These are phyloP conservation scores for Epinephelus coioides DNA, from an alignment of 2,797 vertebrate genomes.

Conservation along the genomic window DNA sequence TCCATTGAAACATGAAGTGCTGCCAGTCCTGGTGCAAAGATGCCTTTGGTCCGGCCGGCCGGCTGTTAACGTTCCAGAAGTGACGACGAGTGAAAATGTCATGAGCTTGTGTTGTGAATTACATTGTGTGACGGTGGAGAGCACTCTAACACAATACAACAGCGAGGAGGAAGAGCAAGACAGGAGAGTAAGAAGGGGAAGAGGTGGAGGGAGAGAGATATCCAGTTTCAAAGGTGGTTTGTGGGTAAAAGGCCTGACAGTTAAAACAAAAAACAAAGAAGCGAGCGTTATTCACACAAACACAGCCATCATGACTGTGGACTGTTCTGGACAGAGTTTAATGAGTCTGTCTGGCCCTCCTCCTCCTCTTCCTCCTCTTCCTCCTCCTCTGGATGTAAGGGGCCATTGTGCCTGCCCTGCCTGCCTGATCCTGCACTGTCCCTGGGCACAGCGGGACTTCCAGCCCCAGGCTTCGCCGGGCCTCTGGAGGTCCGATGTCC, in stretches of 20 bases:
- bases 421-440: conserved; percentile 81
- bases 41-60: conserved; percentile 63
- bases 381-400: conserved; percentile 73
- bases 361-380: conserved; percentile 61
- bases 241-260: conserved; percentile 79
- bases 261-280: conserved; percentile 81
- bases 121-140: conserved; percentile 22
- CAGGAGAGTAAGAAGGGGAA: neutral
- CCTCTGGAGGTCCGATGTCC: conserved; percentile 90
- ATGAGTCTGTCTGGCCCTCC: conserved; percentile 93
- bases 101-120: conserved; percentile 28
- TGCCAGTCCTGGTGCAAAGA: conserved; percentile 28
- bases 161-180: conserved; percentile 49
- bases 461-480: conserved; percentile 81
- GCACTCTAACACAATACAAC: conserved; percentile 61
- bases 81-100: neutral
- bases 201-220: conserved; percentile 64
- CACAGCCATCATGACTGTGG: conserved; percentile 88
- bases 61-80: conserved; percentile 5
- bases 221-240: conserved; percentile 76
- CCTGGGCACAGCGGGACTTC: conserved; percentile 57
- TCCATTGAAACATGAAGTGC: conserved; percentile 9
- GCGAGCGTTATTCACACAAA: conserved; percentile 63
- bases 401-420: conserved; percentile 85
- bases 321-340: conserved; percentile 97